Conservation (phyloP, 2,797 vertebrate genomes). For the Petrocephalus schoutedeni region DNA sequence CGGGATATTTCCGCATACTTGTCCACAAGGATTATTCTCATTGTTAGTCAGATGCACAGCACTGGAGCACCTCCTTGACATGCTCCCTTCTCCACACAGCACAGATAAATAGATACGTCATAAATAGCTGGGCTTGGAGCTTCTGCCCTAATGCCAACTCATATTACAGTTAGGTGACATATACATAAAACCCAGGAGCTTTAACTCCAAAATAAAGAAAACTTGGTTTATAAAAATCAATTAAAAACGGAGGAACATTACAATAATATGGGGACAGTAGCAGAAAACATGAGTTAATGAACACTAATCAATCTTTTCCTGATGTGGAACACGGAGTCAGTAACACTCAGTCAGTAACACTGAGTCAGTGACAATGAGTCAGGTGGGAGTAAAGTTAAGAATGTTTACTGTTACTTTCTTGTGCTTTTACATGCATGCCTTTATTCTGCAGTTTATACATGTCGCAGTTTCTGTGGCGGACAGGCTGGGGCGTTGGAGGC, state of each 20-base stretch:
- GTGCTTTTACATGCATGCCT: background rate
- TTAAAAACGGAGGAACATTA: background rate
- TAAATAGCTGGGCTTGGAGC: background rate
- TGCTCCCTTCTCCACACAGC: background rate
- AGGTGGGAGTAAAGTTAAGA: background rate
- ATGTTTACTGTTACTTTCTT: background rate
- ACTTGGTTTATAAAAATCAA: background rate
- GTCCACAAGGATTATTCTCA: slow-evolving; percentile 5
- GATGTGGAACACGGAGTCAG: background rate
- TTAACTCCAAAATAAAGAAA: background rate
- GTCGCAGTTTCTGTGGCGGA: background rate
- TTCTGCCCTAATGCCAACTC: background rate
- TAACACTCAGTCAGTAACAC: background rate
- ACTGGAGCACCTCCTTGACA: background rate
- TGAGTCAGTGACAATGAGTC: background rate
- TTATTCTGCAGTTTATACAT: background rate
- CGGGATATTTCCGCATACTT: background rate
- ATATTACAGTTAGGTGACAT: background rate
- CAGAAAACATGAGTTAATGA: background rate
- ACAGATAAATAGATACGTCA: background rate
- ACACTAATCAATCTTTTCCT: background rate
- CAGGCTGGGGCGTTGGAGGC: too few relatives aligned
- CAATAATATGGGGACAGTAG: background rate
- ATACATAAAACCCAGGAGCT: background rate
- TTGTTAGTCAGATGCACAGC: background rate